Conservation (phyloP, 2,888 invertebrate genomes). For the Cryptus armator region DNA sequence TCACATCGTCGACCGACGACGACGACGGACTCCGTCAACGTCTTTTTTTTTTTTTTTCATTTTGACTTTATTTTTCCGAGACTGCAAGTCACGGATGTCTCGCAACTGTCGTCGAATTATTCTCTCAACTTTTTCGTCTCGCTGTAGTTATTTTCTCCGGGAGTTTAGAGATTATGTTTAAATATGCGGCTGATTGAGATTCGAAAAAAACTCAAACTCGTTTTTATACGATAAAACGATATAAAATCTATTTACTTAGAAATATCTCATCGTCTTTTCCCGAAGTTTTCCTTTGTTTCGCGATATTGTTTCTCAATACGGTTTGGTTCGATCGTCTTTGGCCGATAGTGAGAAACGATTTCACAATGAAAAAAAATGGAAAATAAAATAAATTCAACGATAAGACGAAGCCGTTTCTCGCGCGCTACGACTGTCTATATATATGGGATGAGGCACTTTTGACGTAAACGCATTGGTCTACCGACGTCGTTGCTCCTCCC, state of each 20-base stretch:
- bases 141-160: neutral
- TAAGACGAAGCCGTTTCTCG: neutral
- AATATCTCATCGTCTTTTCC: neutral
- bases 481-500: neutral
- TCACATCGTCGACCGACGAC: neutral
- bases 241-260: constrained; percentile 7
- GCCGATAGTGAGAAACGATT: constrained; percentile 28
- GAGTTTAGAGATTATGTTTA: neutral
- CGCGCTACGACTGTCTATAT: neutral
- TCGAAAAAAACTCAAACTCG: neutral
- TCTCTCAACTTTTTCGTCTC: neutral
- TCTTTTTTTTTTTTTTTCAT: neutral
- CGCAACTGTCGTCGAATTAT: neutral
- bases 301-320: constrained; percentile 5
- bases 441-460: neutral
- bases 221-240: neutral
- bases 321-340: constrained; percentile 8
- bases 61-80: neutral
- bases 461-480: neutral
- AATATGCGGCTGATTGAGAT: no score
- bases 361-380: neutral
- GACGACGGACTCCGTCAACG: neutral
- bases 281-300: neutral
- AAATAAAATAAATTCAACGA: constrained; percentile 8
- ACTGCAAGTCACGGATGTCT: neutral